These are phyloP conservation scores for Crocidura indochinensis DNA, from an alignment of 2,797 vertebrate species.

Conservation along the genomic window DNA sequence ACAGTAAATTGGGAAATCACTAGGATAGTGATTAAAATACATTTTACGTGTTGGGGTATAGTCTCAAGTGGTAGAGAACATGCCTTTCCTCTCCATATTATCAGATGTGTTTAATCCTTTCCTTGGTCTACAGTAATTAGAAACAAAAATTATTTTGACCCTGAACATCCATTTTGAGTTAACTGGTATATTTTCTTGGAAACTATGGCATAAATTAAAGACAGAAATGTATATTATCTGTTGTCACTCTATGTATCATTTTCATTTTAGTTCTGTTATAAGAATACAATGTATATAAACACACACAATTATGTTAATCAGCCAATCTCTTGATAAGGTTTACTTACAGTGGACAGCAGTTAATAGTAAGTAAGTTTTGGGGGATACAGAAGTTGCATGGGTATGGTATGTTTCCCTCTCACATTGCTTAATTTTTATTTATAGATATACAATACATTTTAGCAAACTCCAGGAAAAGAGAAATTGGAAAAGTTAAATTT, in stretches of 20 bases:
- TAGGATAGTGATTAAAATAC: background rate
- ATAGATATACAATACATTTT: background rate
- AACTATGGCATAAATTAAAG: no score
- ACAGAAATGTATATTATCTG: no score
- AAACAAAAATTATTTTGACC: background rate
- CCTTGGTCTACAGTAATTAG: no score
- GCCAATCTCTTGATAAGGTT: background rate
- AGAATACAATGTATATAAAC: background rate
- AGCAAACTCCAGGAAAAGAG: constrained; percentile 22
- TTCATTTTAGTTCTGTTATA: background rate
- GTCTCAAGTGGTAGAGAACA: no score
- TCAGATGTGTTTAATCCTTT: no score
- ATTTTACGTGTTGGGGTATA: background rate
- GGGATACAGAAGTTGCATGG: no score
- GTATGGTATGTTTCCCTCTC: no score
- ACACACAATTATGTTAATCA: no score
- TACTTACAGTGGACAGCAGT: background rate
- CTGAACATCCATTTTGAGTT: background rate
- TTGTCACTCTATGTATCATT: background rate
- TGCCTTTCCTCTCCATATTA: no score
- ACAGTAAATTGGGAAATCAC: constrained; percentile 14
- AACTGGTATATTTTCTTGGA: background rate
- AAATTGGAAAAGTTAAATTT: constrained; percentile 3
- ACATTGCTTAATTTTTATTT: background rate
- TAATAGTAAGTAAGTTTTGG: no score